Conservation (phyloP, 2,113 vertebrate genomes). For the Strix aluco region DNA sequence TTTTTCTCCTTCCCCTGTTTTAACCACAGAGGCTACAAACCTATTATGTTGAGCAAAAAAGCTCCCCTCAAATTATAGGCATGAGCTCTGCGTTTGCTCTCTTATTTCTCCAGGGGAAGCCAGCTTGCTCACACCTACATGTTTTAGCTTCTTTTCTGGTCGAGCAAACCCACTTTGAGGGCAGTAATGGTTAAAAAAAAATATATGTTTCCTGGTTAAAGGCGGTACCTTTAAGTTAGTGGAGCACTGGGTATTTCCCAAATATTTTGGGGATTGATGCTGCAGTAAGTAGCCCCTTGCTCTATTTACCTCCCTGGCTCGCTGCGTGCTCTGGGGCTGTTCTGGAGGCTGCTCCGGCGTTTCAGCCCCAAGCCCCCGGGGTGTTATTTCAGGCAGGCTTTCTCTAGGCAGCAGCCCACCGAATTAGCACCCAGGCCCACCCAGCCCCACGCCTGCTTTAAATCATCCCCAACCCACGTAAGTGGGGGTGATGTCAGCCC, state of each 20-base stretch:
- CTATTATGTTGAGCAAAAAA: neutral
- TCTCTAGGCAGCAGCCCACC: neutral
- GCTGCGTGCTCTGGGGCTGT: neutral
- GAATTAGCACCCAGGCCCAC: neutral
- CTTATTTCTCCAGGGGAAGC: neutral
- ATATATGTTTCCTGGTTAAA: neutral
- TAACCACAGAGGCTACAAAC: neutral
- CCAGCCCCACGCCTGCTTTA: neutral
- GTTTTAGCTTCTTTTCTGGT: neutral
- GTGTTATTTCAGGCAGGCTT: neutral
- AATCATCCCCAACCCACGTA: neutral
- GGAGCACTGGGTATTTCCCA: neutral
- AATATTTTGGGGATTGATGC: neutral
- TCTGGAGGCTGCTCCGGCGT: neutral
- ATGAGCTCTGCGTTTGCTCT: neutral
- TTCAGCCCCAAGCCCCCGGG: fast-evolving
- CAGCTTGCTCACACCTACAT: neutral
- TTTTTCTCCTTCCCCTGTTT: neutral
- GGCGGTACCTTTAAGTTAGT: neutral
- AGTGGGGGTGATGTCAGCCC: neutral
- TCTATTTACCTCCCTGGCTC: neutral
- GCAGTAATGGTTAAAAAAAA: neutral
- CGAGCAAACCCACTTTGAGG: neutral
- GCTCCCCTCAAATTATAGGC: neutral
- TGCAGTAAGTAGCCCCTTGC: neutral